Base-by-base conservation (phyloP, 2,797 vertebrate genomes). In the Centroberyx gerrardi region DNA sequence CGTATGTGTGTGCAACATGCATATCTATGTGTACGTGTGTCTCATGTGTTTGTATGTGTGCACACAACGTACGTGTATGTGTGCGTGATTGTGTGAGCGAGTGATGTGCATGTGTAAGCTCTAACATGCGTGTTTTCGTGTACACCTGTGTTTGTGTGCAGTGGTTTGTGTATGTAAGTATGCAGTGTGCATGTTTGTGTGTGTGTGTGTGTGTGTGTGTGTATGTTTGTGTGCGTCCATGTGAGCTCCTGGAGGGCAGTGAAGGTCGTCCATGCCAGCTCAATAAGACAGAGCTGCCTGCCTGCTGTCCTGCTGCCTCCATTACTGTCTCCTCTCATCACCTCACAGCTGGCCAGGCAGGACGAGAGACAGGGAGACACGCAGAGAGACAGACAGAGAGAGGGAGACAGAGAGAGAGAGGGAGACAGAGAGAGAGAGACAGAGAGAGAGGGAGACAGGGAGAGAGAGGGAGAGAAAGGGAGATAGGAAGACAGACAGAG, bases 271-370 rank as follows among this genome's bases (percentile, higher is more conserved):
- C 44, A 27, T 38, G 5, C 17, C 15, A n/a, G 54, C 38, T 0
- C 15, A 68, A 46, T 51, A 56, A 78, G 66, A 60, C 42, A 3
- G 0, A 54, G 68, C 74, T 52, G 59, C 60, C 49, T 48, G 59
- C 62, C 49, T 58, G 56, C 38, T 66, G 74, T 46, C 52, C 40
- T 1, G 8, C 72, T 53, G 65, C 63, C 33, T 78, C 70, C 33
- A 40, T 76, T 76, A 75, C 67, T 6, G 66, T 83, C 66, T 68
- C 1, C 0, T 85, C 48, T 69, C 51, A 81, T 83, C 69, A 65
- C 2, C 4, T 76, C 8, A 60, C n/a, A 51, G 1, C 15, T n/a
- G 29, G 29, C 72, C 56, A 62, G 29, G 17, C 48, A 54, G 67
- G 49, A 56, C 53, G 10, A 22, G 42, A 44, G 42, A 13, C 40